A percentile compares a stretch with the other conserved stretches of the same genome.
phyloP scores from a whole-genome alignment of 1,140 invertebrate species.

The Drosophila mauritiana region DNA sequence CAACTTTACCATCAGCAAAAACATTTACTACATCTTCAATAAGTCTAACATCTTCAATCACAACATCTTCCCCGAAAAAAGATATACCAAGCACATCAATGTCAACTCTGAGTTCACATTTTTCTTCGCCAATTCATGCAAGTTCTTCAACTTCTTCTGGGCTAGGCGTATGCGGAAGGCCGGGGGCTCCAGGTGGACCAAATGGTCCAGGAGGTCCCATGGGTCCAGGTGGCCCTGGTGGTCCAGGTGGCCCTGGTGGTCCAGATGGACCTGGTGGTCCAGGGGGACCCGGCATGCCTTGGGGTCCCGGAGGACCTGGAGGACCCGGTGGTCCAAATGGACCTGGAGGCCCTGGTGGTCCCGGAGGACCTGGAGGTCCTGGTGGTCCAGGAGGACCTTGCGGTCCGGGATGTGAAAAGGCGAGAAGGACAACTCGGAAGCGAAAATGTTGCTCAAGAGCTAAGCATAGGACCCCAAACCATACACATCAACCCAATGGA shows the following conservation, averaged over 20 bases:
- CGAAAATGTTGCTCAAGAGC: not conserved
- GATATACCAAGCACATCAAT: not conserved
- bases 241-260: not conserved
- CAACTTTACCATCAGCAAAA: too few relatives aligned
- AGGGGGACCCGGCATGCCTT: not conserved
- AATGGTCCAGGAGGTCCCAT: slow-evolving; percentile 1
- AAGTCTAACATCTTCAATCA: too few relatives aligned
- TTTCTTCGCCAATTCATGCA: too few relatives aligned
- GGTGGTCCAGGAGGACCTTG: slow-evolving; percentile 2
- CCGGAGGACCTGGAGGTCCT: not conserved
- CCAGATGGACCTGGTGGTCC: not conserved
- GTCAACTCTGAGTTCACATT: too few relatives aligned
- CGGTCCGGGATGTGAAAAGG: not conserved
- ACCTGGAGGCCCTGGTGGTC: not conserved
- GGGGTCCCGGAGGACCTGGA: slow-evolving; percentile 5
- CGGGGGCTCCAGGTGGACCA: not conserved
- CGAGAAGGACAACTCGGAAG: not conserved
- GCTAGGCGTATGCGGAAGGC: not conserved
- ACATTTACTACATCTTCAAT: too few relatives aligned
- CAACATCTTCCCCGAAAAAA: not conserved
- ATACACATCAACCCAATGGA: too few relatives aligned
- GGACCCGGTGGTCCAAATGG: not conserved
- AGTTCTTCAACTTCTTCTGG: not conserved
- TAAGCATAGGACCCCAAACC: not conserved
- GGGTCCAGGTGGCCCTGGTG: not conserved